Percentiles rank a stretch among this genome's conserved stretches.
Conservation (phyloP, 2,113 vertebrate genomes). For the Eupsittula cactorum region DNA sequence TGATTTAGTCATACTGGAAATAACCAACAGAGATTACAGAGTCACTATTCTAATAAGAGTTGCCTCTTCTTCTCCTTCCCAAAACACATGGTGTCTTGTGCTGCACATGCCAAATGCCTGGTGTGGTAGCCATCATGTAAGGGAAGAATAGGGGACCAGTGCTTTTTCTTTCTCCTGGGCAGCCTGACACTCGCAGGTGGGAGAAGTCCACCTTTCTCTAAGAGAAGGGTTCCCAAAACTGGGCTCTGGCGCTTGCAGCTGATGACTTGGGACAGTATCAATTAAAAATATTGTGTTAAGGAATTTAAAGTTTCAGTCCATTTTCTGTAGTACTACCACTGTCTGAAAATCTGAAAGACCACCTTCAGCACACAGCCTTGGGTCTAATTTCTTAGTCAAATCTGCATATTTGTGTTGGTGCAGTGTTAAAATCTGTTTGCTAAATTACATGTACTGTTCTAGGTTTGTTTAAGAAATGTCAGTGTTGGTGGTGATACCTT, state of each 20-base stretch:
- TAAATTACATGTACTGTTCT: not conserved
- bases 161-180: not conserved
- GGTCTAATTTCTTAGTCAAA: not conserved
- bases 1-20: not conserved
- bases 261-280: not conserved
- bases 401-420: not conserved
- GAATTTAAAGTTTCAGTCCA: not conserved
- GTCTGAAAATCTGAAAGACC: not conserved
- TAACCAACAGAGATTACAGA: not conserved
- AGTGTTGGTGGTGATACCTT: not conserved
- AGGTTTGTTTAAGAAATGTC: not conserved
- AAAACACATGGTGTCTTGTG: not conserved
- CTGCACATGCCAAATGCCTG: not conserved
- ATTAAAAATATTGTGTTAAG: not conserved
- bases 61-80: not conserved
- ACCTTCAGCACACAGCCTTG: not conserved
- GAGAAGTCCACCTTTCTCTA: not conserved
- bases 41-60: not conserved
- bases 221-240: not conserved
- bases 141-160: not conserved
- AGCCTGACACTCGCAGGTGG: not conserved
- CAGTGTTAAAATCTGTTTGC: not conserved
- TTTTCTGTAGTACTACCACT: not conserved
- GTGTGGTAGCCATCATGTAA: not conserved
- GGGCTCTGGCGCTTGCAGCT: not conserved